Evolutionary conservation across 2,888 invertebrate species (phyloP), one percentile per base, ranked within the genome.

Genomic region (Choristoneura rosaceana): DNA sequence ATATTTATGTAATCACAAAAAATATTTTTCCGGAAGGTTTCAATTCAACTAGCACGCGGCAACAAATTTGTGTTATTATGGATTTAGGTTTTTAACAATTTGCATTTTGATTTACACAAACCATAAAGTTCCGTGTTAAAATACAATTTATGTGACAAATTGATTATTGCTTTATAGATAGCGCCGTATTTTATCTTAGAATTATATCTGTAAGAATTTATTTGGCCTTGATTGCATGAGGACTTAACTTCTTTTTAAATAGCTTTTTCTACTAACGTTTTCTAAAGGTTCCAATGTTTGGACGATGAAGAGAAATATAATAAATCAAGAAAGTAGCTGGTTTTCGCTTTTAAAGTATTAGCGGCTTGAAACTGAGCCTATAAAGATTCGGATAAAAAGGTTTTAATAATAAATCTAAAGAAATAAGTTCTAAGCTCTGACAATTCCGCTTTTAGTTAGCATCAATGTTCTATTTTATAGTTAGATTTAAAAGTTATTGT

Each of bases 91-190:
- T 60, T 15, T 50, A 66, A 61, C 68, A 59, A 73, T 69, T 71
- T 59, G 41, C 67, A 71, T 68, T 73, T 64, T 69, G 71, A 73
- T 69, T 73, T 64, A 69, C 52, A 52, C 25, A 12, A 33, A 43
- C 64, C 63, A 50, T 69, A 52, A 69, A 69, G 68, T 59, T 52
- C 5, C 60, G 43, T 73, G 50, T 68, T 60, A 60, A 25, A 52
- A 69, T 34, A 50, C 50, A 73, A 69, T 73, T 69, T 73, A 73
- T 64, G 52, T 64, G 73, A 73, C 73, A 73, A 73, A 69, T 73
- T 73, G 52, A 64, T 69, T 69, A 64, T 50, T 52, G 64, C 73
- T 63, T 69, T 69, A 69, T 41, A 38, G 45, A 55, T 68, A 59
- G 62, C 33, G 61, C 58, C 17, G 62, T 63, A 63, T 67, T 67